Evolutionary conservation across 1,140 invertebrate species (phyloP), one percentile per base, ranked within the genome.

Genomic region (Pollicipes pollicipes): DNA sequence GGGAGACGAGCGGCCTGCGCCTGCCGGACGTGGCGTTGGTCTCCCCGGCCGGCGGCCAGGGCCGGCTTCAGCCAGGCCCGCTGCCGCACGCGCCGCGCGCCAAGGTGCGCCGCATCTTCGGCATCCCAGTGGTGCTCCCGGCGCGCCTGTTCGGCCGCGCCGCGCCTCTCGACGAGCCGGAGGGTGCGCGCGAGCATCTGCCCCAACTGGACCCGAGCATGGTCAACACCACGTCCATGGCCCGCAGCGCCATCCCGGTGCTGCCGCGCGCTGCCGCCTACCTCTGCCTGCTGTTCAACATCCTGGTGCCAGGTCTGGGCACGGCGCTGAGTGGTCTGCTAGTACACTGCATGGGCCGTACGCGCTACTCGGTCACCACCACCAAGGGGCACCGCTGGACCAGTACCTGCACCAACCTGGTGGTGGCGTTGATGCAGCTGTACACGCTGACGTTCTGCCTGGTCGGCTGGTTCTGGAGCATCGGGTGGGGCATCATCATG

Each of bases 391-490:
- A 87, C 32, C 82, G 90, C 73, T 82, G 92, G 66, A 88, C 88
- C 76, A 81, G 89, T 8, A 87, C 92, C 95, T 29, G n/a, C n/a
- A 29, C 28, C 32, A 90, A 96, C 81, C 78, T 90, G 26, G 81
- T 93, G 73, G 90, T 96, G 58, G 92, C 91, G 0, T 81, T 88
- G 29, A 86, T 88, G 37, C 94, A 97, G 80, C 82, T 92, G 69
- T 94, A 95, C 80, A 95, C 92, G 6, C 89, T 96, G n/a, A 84
- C 95, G 30, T 96, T 97, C 80, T 89, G 93, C 73, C 84, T 96
- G 13, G 93, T 97, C 32, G 94, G 94, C 4, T 97, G 94, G 94
- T 93, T 94, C 73, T 97, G 94, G 94, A 94, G 92, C 35, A 88
- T 97, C 70, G 94, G 91, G 85, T 97, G 94, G 94, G 94, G 93